Base-by-base conservation (phyloP, 2,113 vertebrate species). In the Hyperopisus bebe region DNA sequence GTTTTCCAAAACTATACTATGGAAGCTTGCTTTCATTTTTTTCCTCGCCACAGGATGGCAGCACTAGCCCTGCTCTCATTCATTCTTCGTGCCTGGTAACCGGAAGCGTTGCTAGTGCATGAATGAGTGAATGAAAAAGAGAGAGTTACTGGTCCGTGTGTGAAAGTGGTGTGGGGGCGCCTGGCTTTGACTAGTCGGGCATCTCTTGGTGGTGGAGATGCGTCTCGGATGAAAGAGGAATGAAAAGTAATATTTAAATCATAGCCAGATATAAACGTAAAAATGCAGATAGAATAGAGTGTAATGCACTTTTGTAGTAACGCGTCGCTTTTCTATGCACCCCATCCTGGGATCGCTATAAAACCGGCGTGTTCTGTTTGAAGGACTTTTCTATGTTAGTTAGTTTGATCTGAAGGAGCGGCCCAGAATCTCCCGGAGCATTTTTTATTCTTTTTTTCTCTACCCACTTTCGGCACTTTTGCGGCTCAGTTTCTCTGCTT, bases 61-160 rank as follows among this genome's bases (percentile, higher is more conserved):
- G 77, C 77, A 82, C 77, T 15, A 21, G 35, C 4, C 77, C 77
- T 42, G 17, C 35, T 82, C 24, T 9, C 19, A 21, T 82, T 82
- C 74, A 82, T 82, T 82, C 13, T 82, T 82, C 39, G 13, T 82
- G 77, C 77, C 77, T 82, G 77, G 77, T 82, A 82, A 39, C 77
- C 77, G 77, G 77, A 82, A 82, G 77, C 77, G 77, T 44, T 35
- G 35, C 35, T 44, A 44, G 77, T 82, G 13, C 77, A 17, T 44
- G 77, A 82, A 82, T 82, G 77, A 82, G 77, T 82, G 77, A 82
- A 82, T 82, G 77, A 82, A 82, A 82, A 21, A 39, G 77, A 66
- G 39, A 80, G 74, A 82, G 77, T 82, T 82, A 35, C 39, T 39
- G 77, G 77, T 35, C 39, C n/a, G 42, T 82, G 77, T 42, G 77